Base-by-base conservation (phyloP, 2,797 vertebrate genomes). In the Lagodon rhomboides region DNA sequence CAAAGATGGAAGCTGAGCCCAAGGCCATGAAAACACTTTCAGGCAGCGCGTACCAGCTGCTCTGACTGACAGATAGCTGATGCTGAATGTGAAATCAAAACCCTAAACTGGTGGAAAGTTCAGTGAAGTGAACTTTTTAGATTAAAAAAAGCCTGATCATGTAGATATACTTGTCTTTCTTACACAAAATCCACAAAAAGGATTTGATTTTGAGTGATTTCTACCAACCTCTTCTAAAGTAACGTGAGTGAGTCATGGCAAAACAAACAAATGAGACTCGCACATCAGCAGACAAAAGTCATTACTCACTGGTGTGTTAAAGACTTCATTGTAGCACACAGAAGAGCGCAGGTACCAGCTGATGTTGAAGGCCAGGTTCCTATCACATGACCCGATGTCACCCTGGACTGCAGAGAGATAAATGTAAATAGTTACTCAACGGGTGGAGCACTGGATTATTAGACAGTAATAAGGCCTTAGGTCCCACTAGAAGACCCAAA, bases 261-360 rank as follows among this genome's bases (percentile, higher is more conserved):
- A 60, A 60, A 23, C 38, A 67, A 58, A 12, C 17, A 50, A 38
- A 5, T 13, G 17, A 41, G 11, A 27, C 30, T 25, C 6, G 20
- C 22, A 44, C 20, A 15, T 20, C 30, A 18, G 27, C 47, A 23
- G 30, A 13, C 18, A 16, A 47, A 61, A 59, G 47, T 22, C 3
- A 22, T 17, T 23, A 92, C 96, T 97, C 93, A 99, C 98, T 56
- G 96, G 95, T 49, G 97, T 98, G 87, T 96, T 97, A 80, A 98
- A 98, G 87, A 99, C 96, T 85, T 99, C 97, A 80, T 99, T 99
- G 91, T 98, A 99, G 94, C 98, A 99, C 53, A 97, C 92, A 47
- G 97, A 97, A 22, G 97, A 98, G 72, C 97, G 97, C 73, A 99
- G 95, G 90, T 97, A 98, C 98, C 98, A 99, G 85, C 95, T 97